phyloP scores from a whole-genome alignment of 2,797 vertebrate species.

The Podarcis lilfordi region DNA sequence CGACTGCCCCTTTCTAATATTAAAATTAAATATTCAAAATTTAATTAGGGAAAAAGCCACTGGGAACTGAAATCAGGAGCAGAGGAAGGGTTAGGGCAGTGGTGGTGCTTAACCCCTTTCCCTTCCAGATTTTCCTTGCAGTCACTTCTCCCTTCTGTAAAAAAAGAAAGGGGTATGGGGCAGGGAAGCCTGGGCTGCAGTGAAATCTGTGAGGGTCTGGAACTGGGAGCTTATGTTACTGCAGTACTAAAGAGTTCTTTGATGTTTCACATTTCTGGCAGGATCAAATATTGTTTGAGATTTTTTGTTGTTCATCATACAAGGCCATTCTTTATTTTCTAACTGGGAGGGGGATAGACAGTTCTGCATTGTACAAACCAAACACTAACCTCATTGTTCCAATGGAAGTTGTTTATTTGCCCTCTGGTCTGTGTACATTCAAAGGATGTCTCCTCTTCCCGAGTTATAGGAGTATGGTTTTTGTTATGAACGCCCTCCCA shows the following conservation, averaged over 20 bases:
- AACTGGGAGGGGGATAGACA: conserved; percentile 56
- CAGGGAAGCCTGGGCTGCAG: neutral
- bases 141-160: neutral
- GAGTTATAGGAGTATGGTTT: conserved; percentile 50
- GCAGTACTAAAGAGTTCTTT: neutral
- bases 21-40: too few species aligned
- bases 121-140: neutral
- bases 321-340: conserved; percentile 69
- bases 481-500: conserved; percentile 45
- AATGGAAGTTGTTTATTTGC: conserved; percentile 73
- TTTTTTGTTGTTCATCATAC: conserved; percentile 59
- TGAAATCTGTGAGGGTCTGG: neutral
- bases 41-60: neutral
- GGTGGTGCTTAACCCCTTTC: neutral
- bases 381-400: conserved; percentile 78
- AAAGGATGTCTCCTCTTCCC: conserved; percentile 53
- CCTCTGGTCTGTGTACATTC: conserved; percentile 45
- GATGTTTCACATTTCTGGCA: conserved; percentile 59
- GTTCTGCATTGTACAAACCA: conserved; percentile 70
- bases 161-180: neutral
- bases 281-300: conserved; percentile 50
- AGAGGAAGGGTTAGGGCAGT: neutral
- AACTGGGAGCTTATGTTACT: neutral
- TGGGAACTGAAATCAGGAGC: neutral
- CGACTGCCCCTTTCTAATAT: neutral